These are phyloP conservation scores for Sebastes nivosus DNA, from an alignment of 2,797 vertebrate species.

Conservation along the genomic window DNA sequence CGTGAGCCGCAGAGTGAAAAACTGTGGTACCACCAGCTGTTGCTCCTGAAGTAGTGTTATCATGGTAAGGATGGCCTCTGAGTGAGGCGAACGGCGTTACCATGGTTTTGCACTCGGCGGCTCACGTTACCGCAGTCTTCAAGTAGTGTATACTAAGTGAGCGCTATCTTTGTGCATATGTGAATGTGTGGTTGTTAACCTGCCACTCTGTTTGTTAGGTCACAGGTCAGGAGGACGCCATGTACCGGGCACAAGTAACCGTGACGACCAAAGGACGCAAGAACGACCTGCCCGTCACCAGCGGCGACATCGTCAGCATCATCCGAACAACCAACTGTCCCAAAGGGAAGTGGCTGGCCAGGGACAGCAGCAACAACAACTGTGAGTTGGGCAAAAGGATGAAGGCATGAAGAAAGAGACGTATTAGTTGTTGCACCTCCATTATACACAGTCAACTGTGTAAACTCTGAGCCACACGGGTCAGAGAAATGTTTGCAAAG, in stretches of 20 bases:
- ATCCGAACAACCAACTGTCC: slow-evolving; percentile 77
- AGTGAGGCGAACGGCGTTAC: too few relatives aligned
- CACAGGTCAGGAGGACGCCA: slow-evolving; percentile 75
- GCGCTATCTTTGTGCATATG: neutral
- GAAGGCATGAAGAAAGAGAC: neutral
- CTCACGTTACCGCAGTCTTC: neutral
- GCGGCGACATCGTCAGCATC: slow-evolving; percentile 72
- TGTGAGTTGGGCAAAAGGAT: slow-evolving; percentile 78
- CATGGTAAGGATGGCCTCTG: too few relatives aligned
- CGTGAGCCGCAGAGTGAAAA: too few relatives aligned
- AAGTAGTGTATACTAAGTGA: neutral
- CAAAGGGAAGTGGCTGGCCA: slow-evolving; percentile 80
- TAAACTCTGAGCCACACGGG: neutral
- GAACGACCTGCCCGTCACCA: slow-evolving; percentile 64
- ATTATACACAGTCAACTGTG: neutral
- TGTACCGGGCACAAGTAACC: slow-evolving; percentile 69
- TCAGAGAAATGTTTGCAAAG: neutral
- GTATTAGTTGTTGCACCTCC: neutral
- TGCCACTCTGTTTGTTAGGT: slow-evolving; percentile 69
- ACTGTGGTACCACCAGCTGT: too few relatives aligned
- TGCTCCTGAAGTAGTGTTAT: too few relatives aligned
- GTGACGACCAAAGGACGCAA: slow-evolving; percentile 73
- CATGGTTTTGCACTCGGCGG: too few relatives aligned
- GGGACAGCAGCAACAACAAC: slow-evolving; percentile 75
- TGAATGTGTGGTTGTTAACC: neutral